Percentiles rank a stretch among this genome's conserved stretches.
These are phyloP conservation scores for Condylostylus longicornis DNA, from an alignment of 1,140 invertebrate genomes.

Conservation along the genomic window DNA sequence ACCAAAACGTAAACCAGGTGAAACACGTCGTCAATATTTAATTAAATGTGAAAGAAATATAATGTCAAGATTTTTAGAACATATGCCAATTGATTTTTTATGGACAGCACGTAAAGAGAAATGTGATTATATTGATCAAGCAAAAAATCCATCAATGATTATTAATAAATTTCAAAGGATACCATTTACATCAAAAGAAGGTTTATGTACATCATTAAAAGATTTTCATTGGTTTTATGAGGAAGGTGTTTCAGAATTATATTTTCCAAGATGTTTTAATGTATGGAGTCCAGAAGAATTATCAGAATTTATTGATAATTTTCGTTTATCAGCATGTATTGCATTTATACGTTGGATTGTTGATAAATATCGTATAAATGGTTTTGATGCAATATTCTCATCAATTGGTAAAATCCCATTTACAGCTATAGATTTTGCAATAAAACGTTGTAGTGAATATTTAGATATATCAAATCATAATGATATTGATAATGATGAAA, in stretches of 20 bases:
- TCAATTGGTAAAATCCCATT: constrained; percentile 51
- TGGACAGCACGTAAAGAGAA: constrained; percentile 76
- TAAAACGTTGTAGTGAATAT: constrained; percentile 59
- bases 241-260: constrained; percentile 57
- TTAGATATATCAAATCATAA: constrained; percentile 60
- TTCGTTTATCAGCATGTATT: constrained; percentile 72
- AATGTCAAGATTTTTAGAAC: constrained; percentile 46
- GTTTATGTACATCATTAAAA: constrained; percentile 62
- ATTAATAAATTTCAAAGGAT: constrained; percentile 52
- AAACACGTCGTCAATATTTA: constrained; percentile 25
- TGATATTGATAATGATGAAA: constrained; percentile 66
- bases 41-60: constrained; percentile 43
- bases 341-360: constrained; percentile 63
- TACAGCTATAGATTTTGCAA: constrained; percentile 60
- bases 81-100: constrained; percentile 65
- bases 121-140: constrained; percentile 36
- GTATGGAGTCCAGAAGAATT: constrained; percentile 74
- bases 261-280: constrained; percentile 78
- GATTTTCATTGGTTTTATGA: constrained; percentile 84
- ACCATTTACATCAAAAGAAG: constrained; percentile 80
- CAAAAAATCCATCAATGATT: constrained; percentile 29
- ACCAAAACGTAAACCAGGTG: constrained; percentile 25
- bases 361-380: constrained; percentile 38
- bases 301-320: constrained; percentile 78
- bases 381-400: constrained; percentile 39